Evolutionary conservation across 2,888 invertebrate genomes (phyloP), one percentile per base, ranked within the genome.

Genomic region (Chalcosyrphus nemorum): DNA sequence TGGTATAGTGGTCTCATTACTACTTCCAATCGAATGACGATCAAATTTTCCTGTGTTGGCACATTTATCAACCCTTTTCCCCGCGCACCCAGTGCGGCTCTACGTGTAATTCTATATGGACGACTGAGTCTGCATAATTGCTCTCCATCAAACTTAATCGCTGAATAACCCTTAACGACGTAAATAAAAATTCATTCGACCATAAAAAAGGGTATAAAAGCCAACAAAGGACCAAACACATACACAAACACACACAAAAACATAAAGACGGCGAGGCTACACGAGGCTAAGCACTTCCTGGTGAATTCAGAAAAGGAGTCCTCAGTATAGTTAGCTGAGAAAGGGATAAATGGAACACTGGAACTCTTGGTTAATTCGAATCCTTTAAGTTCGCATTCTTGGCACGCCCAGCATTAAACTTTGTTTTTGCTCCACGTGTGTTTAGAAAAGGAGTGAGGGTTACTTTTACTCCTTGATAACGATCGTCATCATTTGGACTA

Each of bases 121-220:
- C 61, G 61, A 57, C 65, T 43, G 57, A 57, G 65, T 43, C 78
- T 76, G 71, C 71, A 80, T 80, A 74, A 80, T 80, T 80, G 74
- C 66, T 66, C 66, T 80, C 68, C 74, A 80, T 80, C 80, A 74
- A 80, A 74, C 80, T 74, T 80, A 80, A 80, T 80, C 74, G 80
- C 66, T 80, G 74, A 80, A 74, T 80, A 80, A 80, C 80, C 80
- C 74, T 74, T 74, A 80, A 80, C 66, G 72, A 80, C 52, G 74
- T 68, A 80, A 80, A 80, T 80, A 80, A 80, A 80, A 80, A 80
- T 65, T 74, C 66, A 80, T 74, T 74, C 66, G 66, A 74, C 80
- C 68, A 80, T 80, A 74, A 80, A 80, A 80, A 80, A 66, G 80
- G 80, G 61, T 66, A 80, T 80, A 80, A 80, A 80, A 80, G 74